Evolutionary conservation across 2,888 invertebrate genomes (phyloP), one percentile per base, ranked within the genome.

Genomic region (Drosophila helvetica): DNA sequence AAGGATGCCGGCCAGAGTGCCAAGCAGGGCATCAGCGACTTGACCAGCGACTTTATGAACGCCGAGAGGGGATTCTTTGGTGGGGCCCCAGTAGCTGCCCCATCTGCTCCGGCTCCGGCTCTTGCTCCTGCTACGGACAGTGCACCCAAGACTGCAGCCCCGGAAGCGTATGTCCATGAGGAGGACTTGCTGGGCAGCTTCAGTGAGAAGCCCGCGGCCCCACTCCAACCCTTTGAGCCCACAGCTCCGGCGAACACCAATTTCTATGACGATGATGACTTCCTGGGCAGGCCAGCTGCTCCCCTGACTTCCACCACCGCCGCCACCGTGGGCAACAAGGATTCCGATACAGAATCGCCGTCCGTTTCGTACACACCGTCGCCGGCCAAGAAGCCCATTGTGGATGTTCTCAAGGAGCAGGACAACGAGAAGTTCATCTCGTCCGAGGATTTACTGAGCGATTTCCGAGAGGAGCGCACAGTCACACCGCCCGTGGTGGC

Each of bases 381-480:
- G 69, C 91, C 91, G 71, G 91, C 89, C 56, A 92, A 91, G 69
- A 92, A 91, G 77, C 88, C 90, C 22, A 79, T 90, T 56, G 80
- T 90, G 3, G 89, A 88, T 74, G 90, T 90, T 1, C 84, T 91
- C 4, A 91, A 90, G 66, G 91, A 92, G 67, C 92, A 92, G 75
- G 91, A 91, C 56, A 91, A 91, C 74, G 92, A 92, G 47, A 91
- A 92, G 67, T 92, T 92, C 57, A 92, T 92, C 58, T 92, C 92
- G 1, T 92, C 92, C 15, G 92, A 92, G 73, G 92, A 92, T 87
- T 79, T 92, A 15, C 63, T 92, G 12, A 89, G 90, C 4, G 91
- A 92, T 60, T 91, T 91, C 58, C 91, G 90, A 68, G 91, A 91
- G 33, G 90, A 90, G 56, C 91, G 89, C 66, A 89, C 84, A 38